Evolutionary conservation across 2,113 vertebrate genomes (phyloP), one percentile per base, ranked within the genome.

Genomic region (Paramormyrops kingsleyae): DNA sequence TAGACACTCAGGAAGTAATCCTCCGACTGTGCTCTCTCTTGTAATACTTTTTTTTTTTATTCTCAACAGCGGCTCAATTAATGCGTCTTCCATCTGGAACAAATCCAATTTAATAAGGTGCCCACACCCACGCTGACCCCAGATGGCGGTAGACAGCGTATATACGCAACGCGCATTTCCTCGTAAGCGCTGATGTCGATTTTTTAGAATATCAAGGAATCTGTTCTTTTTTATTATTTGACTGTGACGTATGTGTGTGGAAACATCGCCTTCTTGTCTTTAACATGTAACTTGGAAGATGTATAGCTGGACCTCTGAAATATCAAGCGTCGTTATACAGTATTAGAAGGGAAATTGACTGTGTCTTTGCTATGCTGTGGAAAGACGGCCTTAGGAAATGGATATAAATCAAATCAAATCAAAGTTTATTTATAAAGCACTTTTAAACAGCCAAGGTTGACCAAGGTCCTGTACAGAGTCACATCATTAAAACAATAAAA

Each of bases 61-160:
- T 70, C n/a, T 90, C 91, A 90, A 92, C 92, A 92, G 93, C 90
- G 88, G 91, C 92, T 94, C 94, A 96, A 96, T 96, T 94, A 95
- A 94, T 94, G 92, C 92, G 84, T 62, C 91, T 92, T 93, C 91
- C 92, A 93, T 91, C 89, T 80, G 90, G 89, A 94, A 91, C 90
- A 92, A 92, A 91, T 93, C 93, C 90, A 93, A 90, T 89, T 94
- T 96, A 95, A 95, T 95, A 94, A 95, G 93, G 92, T 92, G 92
- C 94, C 93, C 90, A 90, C 94, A 93, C 93, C 90, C 91, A 91
- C 90, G 91, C 89, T 95, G 94, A 53, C 85, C 21, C 94, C 94
- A 94, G 94, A 93, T 87, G 86, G 87, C 10, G 35, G 15, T 49
- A 10, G 49, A 27, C 39, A 88, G 66, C 39, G 77, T 90, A 74